Evolutionary conservation across 2,888 invertebrate species (phyloP), one percentile per base, ranked within the genome.

Genomic region (Allophyes oxyacanthae): DNA sequence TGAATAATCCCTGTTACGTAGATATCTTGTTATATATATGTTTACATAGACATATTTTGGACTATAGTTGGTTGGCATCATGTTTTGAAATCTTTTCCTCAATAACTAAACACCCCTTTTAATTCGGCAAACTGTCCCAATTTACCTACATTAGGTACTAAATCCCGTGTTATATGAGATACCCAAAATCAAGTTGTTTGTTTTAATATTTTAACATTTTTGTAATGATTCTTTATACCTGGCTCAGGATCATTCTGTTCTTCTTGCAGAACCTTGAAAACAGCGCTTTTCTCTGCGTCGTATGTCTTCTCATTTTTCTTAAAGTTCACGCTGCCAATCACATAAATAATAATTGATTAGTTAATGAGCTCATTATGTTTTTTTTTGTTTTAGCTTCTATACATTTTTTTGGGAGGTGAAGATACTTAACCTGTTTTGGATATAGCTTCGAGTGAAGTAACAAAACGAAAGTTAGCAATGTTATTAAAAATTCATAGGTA

Each of bases 301-400:
- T 98, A 98, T 71, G 96, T 96, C 90, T 97, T 98, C 89, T 98
- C 98, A 92, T 98, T 98, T 92, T 98, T 98, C 96, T 98, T 98
- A 94, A 98, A 98, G 94, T 98, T 98, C 30, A 98, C 98, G 80
- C 98, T 98, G 94, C 36, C 58, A 72, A 82, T 56, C 38, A 78
- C 69, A 80, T 57, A 56, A n/a, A n/a, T 46, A 51, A 48, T 13
- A 42, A 13, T 20, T 40, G 10, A 46, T 40, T 43, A 52, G 32
- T 50, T 15, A 10, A 44, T 11, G 1, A 28, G 36, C 20, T 25
- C 20, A 51, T 25, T 20, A 6, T 28, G 7, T 6, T 28, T 6
- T 8, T 28, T 28, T 6, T 28, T 28, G 6, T 6, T 28, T 6
- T 8, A 28, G 25, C 25, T 25, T 5, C 8, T 8, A 20, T 20